Conservation (phyloP, 2,113 vertebrate genomes). For the Geococcyx californianus region DNA sequence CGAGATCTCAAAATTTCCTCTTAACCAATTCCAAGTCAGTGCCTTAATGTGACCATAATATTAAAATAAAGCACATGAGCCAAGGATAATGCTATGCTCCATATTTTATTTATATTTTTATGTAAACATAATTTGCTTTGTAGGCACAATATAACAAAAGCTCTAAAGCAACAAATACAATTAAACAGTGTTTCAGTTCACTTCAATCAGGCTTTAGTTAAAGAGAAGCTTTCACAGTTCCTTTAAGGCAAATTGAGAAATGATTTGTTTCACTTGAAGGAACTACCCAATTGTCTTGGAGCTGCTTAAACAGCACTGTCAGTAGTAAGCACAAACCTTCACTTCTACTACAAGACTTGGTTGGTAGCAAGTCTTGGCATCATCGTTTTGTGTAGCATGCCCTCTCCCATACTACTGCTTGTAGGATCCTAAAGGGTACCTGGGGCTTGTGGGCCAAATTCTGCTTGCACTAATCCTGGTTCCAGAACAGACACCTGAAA, state of each 20-base stretch:
- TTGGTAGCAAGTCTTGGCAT: neutral
- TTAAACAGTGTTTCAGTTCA: constrained; percentile 78
- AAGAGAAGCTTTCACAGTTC: constrained; percentile 76
- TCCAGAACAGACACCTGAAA: neutral
- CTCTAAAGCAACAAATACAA: constrained; percentile 87
- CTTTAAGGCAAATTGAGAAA: constrained; percentile 80
- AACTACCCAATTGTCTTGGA: constrained; percentile 38
- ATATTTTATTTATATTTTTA: constrained; percentile 90
- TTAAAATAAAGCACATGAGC: neutral
- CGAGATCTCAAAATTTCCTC: neutral
- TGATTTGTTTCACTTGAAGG: constrained; percentile 63
- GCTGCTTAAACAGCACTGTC: constrained; percentile 24
- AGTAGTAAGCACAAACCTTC: constrained; percentile 36
- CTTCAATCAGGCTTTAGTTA: constrained; percentile 74
- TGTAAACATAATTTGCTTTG: constrained; percentile 89
- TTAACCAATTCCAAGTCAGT: neutral
- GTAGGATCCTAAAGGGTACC: neutral
- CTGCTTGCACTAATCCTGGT: constrained; percentile 4
- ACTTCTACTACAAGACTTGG: neutral
- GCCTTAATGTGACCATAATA: neutral
- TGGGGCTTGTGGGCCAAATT: constrained; percentile 34
- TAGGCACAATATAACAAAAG: constrained; percentile 89
- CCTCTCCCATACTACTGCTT: neutral
- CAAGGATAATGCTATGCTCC: constrained; percentile 79
- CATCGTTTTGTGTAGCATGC: neutral